Evolutionary conservation across 2,113 vertebrate genomes (phyloP).

Genomic region (Anguilla japonica): DNA sequence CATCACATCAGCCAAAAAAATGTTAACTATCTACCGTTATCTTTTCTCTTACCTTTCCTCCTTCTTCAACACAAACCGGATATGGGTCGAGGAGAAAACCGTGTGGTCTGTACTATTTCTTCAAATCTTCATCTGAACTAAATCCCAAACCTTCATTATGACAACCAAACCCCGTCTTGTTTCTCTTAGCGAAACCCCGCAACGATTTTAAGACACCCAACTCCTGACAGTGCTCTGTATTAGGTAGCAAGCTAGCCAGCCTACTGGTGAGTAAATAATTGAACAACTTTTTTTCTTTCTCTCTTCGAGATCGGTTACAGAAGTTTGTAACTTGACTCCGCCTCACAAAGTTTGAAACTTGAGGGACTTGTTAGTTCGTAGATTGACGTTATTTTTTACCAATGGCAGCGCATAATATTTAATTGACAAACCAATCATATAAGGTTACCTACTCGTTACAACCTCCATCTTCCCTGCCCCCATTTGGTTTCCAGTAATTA

Average conservation of each 20-base stretch:
- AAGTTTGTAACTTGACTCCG: conserved; percentile 69
- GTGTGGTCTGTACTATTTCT: conserved; percentile 32
- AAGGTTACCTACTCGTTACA: conserved; percentile 37
- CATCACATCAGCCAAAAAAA: no score
- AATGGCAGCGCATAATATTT: conserved; percentile 49
- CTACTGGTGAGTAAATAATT: conserved; percentile 70
- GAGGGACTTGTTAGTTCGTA: conserved; percentile 41
- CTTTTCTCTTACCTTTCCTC: conserved; percentile 11
- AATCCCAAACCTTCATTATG: conserved; percentile 58
- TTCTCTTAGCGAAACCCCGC: conserved; percentile 19
- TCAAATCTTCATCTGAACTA: conserved; percentile 35
- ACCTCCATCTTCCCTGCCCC: conserved; percentile 44
- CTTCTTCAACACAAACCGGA: conserved; percentile 39
- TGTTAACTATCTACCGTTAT: background rate
- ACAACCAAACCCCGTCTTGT: conserved; percentile 42
- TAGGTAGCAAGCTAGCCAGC: conserved; percentile 37
- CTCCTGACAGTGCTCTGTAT: conserved; percentile 34
- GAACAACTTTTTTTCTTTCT: conserved; percentile 55
- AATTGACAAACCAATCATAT: conserved; percentile 49
- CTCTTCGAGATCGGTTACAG: conserved; percentile 65
- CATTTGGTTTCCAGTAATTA: conserved; percentile 70
- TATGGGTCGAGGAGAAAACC: conserved; percentile 31
- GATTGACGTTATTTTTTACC: conserved; percentile 62
- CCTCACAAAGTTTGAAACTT: conserved; percentile 73
- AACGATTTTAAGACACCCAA: background rate